These are phyloP conservation scores for Notarius quadriscutis DNA, from an alignment of 2,113 vertebrate genomes.

Conservation along the genomic window DNA sequence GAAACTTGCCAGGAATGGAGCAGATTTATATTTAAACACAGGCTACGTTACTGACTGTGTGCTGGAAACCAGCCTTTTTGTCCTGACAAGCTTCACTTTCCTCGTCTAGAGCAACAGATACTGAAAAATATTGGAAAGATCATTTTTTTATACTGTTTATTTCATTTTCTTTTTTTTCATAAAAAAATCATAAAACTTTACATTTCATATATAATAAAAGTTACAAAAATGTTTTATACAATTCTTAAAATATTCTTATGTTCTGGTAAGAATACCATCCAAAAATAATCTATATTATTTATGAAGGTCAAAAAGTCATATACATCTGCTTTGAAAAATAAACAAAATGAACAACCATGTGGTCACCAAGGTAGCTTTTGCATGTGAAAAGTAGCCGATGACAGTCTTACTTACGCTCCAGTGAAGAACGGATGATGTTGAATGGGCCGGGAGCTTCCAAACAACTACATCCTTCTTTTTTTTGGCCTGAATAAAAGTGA, in stretches of 20 bases:
- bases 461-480: conserved; percentile 16
- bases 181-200: conserved; percentile 87
- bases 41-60: not conserved
- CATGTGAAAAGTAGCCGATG: conserved; percentile 41
- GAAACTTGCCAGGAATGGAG: not conserved
- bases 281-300: conserved; percentile 91
- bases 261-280: conserved; percentile 90
- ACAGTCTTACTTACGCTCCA: conserved; percentile 31
- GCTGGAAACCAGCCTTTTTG: not conserved
- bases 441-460: conserved; percentile 48
- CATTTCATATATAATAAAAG: conserved; percentile 83
- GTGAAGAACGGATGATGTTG: conserved; percentile 43
- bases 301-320: conserved; percentile 92
- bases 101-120: not conserved
- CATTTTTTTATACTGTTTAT: conserved; percentile 50
- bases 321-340: conserved; percentile 80
- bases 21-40: not conserved
- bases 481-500: conserved; percentile 45
- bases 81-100: not conserved
- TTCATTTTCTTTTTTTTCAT: conserved; percentile 58
- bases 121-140: not conserved
- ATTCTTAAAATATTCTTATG: conserved; percentile 86
- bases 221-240: conserved; percentile 86
- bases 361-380: conserved; percentile 46
- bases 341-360: conserved; percentile 58